Conservation (phyloP, 2,888 invertebrate species). For the Fissipunctia ypsillon region DNA sequence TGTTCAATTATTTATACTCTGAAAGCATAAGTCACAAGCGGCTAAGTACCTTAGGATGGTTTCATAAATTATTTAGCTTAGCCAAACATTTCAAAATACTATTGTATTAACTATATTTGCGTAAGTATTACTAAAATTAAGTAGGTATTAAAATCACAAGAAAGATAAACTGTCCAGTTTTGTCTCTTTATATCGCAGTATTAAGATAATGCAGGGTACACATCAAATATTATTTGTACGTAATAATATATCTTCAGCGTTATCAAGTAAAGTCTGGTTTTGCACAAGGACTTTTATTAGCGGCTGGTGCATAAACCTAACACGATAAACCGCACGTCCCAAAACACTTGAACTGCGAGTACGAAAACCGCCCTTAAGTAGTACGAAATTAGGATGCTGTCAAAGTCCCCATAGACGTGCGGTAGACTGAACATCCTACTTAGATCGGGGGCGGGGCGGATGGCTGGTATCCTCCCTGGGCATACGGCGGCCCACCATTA, state of each 20-base stretch:
- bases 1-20: not conserved
- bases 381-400: constrained; percentile 1
- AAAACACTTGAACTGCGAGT: no score
- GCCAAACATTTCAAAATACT: no score
- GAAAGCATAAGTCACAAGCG: constrained; percentile 7
- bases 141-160: not conserved
- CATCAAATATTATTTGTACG: constrained; percentile 14
- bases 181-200: not conserved
- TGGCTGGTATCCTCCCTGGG: constrained; percentile 28
- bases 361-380: not conserved
- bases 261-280: constrained; percentile 26
- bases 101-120: not conserved
- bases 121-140: not conserved
- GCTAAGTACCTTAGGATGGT: constrained; percentile 13
- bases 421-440: not conserved
- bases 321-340: not conserved
- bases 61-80: not conserved
- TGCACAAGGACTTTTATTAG: not conserved
- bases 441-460: constrained; percentile 52
- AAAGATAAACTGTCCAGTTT: not conserved
- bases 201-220: constrained; percentile 20
- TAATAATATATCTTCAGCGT: constrained; percentile 12
- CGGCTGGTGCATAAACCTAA: not conserved
- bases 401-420: not conserved
- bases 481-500: constrained; percentile 14